phyloP scores from a whole-genome alignment of 2,113 vertebrate species.

The Mastomys coucha region DNA sequence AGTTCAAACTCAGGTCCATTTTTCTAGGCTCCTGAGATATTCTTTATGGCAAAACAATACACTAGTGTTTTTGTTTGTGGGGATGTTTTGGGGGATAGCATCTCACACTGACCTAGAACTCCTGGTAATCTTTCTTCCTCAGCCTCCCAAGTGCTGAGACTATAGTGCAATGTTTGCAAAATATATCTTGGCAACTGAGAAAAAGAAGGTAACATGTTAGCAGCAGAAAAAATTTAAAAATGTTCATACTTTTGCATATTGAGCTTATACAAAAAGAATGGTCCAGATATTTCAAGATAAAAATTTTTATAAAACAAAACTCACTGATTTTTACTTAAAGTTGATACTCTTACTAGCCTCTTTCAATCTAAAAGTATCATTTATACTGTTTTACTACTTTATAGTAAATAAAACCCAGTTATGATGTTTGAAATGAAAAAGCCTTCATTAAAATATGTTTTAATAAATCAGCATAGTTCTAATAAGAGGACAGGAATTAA shows the following conservation, averaged over 20 bases:
- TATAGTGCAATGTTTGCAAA: neutral
- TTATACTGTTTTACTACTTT: neutral
- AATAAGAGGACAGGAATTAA: conserved; percentile 41
- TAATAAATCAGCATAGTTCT: neutral
- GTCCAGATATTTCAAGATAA: conserved; percentile 32
- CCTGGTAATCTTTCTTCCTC: neutral
- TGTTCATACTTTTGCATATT: conserved; percentile 46
- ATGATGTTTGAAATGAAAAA: conserved; percentile 62
- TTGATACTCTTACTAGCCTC: neutral
- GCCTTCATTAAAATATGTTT: conserved; percentile 31
- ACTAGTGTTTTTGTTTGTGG: neutral
- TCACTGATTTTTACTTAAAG: conserved; percentile 43
- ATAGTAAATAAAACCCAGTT: conserved; percentile 59
- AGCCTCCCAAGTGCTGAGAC: neutral
- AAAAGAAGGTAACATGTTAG: conserved; percentile 10
- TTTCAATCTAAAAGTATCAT: conserved; percentile 59
- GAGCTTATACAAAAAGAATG: conserved; percentile 45
- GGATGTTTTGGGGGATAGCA: neutral
- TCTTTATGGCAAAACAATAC: conserved; percentile 48
- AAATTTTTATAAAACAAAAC: conserved; percentile 40
- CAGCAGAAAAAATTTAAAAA: conserved; percentile 32
- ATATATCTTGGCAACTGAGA: conserved; percentile 25
- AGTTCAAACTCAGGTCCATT: neutral
- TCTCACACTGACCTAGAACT: neutral
- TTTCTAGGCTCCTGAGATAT: conserved; percentile 41